phyloP scores from a whole-genome alignment of 2,888 invertebrate species.

The Lagria hirta region DNA sequence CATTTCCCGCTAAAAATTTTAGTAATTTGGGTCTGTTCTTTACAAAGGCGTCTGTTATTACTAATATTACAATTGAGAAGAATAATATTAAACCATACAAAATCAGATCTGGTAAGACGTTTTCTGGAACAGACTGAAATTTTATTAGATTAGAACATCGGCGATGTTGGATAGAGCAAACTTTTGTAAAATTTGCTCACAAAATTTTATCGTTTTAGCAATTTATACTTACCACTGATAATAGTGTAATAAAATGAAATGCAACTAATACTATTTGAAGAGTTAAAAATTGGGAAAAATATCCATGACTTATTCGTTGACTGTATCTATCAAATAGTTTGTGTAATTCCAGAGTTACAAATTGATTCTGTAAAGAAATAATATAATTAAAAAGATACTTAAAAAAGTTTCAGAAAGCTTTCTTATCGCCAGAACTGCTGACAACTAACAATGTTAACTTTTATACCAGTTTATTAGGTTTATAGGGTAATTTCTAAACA shows the following conservation, averaged over 20 bases:
- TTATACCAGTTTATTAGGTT: no score
- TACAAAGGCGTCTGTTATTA: conserved; percentile 53
- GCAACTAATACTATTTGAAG: conserved; percentile 67
- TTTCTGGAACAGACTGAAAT: conserved; percentile 9
- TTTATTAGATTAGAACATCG: neutral
- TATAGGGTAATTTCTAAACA: no score
- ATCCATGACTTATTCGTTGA: conserved; percentile 74
- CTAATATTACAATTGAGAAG: conserved; percentile 54
- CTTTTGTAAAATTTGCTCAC: no score
- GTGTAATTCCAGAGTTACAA: conserved; percentile 72
- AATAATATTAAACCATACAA: conserved; percentile 53
- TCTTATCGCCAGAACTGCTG: no score
- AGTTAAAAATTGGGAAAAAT: conserved; percentile 74
- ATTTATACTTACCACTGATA: conserved; percentile 18
- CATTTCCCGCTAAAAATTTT: conserved; percentile 47
- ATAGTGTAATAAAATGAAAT: conserved; percentile 60
- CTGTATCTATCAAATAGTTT: conserved; percentile 74
- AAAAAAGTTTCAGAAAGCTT: no score
- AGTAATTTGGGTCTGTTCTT: conserved; percentile 31
- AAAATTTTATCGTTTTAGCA: neutral
- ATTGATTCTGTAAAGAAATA: conserved; percentile 67
- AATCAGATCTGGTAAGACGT: conserved; percentile 53
- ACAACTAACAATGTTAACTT: no score
- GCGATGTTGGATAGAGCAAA: neutral
- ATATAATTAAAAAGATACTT: no score